Base-by-base conservation (phyloP, 92 coral and sea anemone species). In the Actinostola sp. region DNA sequence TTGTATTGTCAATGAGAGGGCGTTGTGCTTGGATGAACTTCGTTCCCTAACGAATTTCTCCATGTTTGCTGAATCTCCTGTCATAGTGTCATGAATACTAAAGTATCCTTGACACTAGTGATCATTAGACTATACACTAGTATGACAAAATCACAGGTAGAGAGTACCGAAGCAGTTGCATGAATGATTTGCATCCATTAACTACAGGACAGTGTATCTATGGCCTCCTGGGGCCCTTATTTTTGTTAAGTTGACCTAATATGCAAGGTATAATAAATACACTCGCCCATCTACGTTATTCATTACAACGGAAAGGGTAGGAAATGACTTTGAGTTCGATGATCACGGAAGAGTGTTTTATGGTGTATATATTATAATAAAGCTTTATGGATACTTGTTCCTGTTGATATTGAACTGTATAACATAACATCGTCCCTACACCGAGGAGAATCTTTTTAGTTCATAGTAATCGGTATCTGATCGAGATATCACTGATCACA, bases 11-110 rank as follows among this genome's bases (percentile, higher is more conserved):
- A n/a, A n/a, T n/a, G n/a, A n/a, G n/a, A 17, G 39, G 63, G 27
- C 39, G 63, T 3, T 57, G 63, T 62, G 67, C 67, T 62, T 62
- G 28, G 24, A 11, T 62, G 67, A 54, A 48, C 34, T 28, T 17
- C 1, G 3, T 54, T 21, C 31, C 34, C 31, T 28, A 2, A 17
- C 65, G 3, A 29, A 8, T 59, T 15, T 36, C 49, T 62, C 61
- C 9, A 57, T 27, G 10, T 57, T 27, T 30, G 39, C 36, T 17
- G n/a, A 17, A 34, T 5, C 8, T 17, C 24, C 20, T 35, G 46
- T 32, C 41, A 34, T 39, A 38, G 49, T 62, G 67, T 24, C 27
- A 20, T 62, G 50, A 62, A 62, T 20, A 62, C 49, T 34, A 26
- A 36, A 62, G 39, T 41, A 33, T 15, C 65, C 65, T 29, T 59